Evolutionary conservation across 37 sponge, comb jelly and placozoan genomes (phyloP).

Genomic region (Halisarca cf. caerulea): DNA sequence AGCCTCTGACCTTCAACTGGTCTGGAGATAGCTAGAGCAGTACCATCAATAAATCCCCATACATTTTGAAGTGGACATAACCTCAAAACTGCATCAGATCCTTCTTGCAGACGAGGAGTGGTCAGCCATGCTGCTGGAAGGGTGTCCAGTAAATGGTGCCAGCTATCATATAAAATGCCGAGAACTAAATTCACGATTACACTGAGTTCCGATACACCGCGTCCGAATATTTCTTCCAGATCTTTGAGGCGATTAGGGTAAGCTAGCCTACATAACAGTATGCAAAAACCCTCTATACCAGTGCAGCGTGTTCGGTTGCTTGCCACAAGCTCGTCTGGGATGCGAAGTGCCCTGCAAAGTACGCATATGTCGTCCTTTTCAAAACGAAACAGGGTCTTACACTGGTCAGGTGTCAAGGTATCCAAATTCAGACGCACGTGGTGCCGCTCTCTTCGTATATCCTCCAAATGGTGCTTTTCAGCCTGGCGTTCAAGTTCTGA

Average conservation of each 20-base stretch:
- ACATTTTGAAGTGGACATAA: background rate
- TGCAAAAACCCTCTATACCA: background rate
- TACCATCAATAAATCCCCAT: conserved; percentile 14
- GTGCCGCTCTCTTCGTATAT: background rate
- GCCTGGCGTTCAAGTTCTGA: too few species aligned
- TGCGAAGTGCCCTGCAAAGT: background rate
- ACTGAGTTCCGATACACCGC: background rate
- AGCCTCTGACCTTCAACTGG: background rate
- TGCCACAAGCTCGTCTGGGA: background rate
- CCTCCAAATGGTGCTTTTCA: too few species aligned
- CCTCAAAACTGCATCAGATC: background rate
- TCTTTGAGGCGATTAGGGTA: too few species aligned
- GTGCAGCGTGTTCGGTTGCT: background rate
- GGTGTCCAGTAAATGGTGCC: conserved; percentile 20
- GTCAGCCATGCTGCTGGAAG: too few species aligned
- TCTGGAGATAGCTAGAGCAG: background rate
- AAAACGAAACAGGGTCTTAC: background rate
- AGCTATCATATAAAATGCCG: background rate
- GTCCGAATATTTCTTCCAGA: background rate
- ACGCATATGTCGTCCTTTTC: background rate
- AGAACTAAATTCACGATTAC: background rate
- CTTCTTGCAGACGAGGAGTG: background rate
- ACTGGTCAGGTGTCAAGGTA: background rate
- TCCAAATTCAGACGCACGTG: background rate
- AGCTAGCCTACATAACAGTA: background rate